Evolutionary conservation across 1,140 invertebrate genomes (phyloP), one percentile per base, ranked within the genome.

Genomic region (Heterodera carotae): DNA sequence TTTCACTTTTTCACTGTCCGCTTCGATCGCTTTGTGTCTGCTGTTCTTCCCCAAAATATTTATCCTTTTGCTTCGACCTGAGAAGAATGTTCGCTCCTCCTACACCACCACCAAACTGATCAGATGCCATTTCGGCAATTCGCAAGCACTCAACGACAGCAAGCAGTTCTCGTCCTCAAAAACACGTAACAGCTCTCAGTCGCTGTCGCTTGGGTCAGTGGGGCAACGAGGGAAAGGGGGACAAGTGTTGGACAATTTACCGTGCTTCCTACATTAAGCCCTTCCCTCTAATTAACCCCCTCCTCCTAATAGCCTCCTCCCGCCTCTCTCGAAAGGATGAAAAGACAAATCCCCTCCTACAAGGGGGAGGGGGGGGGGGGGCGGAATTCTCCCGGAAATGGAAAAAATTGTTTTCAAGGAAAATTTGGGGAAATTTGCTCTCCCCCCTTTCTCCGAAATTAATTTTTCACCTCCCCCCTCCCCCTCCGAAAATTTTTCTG

Each of bases 41-140:
- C 90, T 94, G 29, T 94, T 93, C 87, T 89, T 92, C 75, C 93
- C 93, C 1, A 93, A 93, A 89, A 85, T 93, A 2, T 93, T 93
- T 87, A 92, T 93, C 76, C 93, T 93, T 72, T 83, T 93, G 10
- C 90, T 92, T 74, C 90, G 91, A 75, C 93, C 93, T 0, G 92
- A 93, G 87, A 91, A 92, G 82, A 94, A 94, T 88, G 93, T 92
- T 80, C 88, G 93, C 60, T 91, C 92, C 4, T 90, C 92, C 72
- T 94, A 94, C 89, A 93, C 92, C 0, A 93, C 92, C 0, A 92
- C 92, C 56, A 93, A 92, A 86, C 91, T 91, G 34, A 92, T 94
- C 29, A 89, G 93, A 60, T 93, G 93, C 86, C 93, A 94, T 88
- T 92, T 94, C 82, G 93, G 86, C 31, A 88, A 87, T 66, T 88